Evolutionary conservation across 2,113 vertebrate genomes (phyloP).

Genomic region (Platysternon megacephalum): DNA sequence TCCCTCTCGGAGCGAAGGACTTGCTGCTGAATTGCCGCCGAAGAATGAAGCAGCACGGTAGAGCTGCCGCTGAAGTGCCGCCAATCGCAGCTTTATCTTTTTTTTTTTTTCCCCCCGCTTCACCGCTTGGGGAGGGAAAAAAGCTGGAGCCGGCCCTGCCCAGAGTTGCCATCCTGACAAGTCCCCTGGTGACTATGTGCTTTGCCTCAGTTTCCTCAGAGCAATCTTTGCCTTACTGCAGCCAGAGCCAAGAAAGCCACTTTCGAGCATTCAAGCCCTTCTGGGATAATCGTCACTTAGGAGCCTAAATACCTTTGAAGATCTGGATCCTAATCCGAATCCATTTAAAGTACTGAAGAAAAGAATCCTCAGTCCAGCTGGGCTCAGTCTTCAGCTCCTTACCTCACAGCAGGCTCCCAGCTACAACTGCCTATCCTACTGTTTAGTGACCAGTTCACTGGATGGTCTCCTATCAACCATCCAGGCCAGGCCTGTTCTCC

Average conservation of each 20-base stretch:
- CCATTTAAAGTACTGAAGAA: background rate
- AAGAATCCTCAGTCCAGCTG: background rate
- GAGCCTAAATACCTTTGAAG: background rate
- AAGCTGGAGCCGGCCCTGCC: no score
- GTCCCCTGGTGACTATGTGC: no score
- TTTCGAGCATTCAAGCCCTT: background rate
- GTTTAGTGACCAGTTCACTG: background rate
- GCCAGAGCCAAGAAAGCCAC: background rate
- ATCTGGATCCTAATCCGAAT: background rate
- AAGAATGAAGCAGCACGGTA: no score
- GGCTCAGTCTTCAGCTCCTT: background rate
- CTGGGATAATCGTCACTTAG: background rate
- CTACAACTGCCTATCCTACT: background rate
- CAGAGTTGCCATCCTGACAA: background rate
- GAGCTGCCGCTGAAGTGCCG: no score
- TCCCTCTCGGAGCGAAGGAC: no score
- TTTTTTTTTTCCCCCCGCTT: no score
- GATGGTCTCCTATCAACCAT: background rate
- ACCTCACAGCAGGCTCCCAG: background rate
- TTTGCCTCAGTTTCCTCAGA: background rate
- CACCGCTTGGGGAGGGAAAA: no score
- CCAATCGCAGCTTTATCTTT: no score
- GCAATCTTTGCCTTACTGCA: background rate
- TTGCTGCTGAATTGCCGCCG: no score
- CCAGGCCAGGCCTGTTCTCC: background rate